Conservation (phyloP, 2,888 invertebrate genomes). For the Halocaridina rubra region DNA sequence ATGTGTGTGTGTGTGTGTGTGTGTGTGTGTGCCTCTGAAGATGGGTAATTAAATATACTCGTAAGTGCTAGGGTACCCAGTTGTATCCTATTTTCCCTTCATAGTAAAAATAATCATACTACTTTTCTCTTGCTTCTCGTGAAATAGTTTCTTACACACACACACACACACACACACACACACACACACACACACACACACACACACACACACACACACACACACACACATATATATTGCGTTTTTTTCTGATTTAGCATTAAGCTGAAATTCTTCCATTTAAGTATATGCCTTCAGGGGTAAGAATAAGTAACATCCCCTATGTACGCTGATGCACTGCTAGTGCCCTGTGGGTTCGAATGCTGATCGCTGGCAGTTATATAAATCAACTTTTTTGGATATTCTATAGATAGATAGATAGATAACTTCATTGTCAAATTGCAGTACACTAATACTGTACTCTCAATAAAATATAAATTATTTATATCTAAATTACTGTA, state of each 20-base stretch:
- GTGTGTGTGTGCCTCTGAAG: no score
- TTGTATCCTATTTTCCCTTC: no score
- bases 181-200: background rate
- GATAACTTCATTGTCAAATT: background rate
- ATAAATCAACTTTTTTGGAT: no score
- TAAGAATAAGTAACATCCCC: background rate
- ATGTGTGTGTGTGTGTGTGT: no score
- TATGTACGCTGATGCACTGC: background rate
- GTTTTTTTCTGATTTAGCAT: background rate
- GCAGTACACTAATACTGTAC: background rate
- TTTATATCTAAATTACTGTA: no score
- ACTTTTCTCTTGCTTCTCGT: no score
- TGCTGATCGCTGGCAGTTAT: no score
- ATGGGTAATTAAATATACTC: no score
- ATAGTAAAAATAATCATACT: no score
- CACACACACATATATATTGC: background rate
- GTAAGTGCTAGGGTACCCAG: no score
- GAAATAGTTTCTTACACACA: no score
- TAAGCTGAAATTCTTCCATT: background rate
- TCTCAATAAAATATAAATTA: no score
- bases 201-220: constrained; percentile 7
- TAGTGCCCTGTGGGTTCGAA: background rate
- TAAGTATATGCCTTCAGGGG: background rate
- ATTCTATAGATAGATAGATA: background rate
- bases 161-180: background rate